phyloP scores from a whole-genome alignment of 2,797 vertebrate genomes.

The Pipistrellus kuhlii region DNA sequence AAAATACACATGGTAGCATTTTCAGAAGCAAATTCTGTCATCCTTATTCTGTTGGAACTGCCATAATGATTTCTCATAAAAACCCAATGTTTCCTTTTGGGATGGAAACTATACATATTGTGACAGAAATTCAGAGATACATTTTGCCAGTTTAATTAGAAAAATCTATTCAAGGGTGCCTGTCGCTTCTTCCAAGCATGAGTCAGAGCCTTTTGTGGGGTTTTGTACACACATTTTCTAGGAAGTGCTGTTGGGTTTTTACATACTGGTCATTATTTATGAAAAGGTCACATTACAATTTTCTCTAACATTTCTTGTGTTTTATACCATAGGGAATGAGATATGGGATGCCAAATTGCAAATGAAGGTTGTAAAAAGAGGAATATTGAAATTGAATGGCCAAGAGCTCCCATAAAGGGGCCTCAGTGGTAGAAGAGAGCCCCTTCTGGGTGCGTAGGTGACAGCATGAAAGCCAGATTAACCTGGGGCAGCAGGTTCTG shows the following conservation, averaged over 20 bases:
- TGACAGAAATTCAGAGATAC: slow-evolving; percentile 15
- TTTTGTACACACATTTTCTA: slow-evolving; percentile 58
- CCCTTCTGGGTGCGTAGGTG: neutral
- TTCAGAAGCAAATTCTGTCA: slow-evolving; percentile 57
- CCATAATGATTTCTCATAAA: slow-evolving; percentile 52
- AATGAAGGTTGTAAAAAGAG: slow-evolving; percentile 16
- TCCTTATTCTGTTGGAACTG: slow-evolving; percentile 15
- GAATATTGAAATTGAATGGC: slow-evolving; percentile 53
- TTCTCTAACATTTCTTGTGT: slow-evolving; percentile 45
- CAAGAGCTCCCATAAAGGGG: slow-evolving; percentile 10
- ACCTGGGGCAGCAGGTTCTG: neutral
- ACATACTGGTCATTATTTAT: slow-evolving; percentile 67
- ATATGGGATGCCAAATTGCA: slow-evolving; percentile 54
- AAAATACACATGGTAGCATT: slow-evolving; percentile 53
- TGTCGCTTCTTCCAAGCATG: slow-evolving; percentile 6
- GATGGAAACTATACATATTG: neutral
- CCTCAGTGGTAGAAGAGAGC: neutral
- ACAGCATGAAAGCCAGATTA: slow-evolving; percentile 24
- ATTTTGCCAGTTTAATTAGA: slow-evolving; percentile 56
- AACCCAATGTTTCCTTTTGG: slow-evolving; percentile 52
- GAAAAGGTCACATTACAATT: slow-evolving; percentile 74
- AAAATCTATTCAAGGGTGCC: slow-evolving; percentile 57
- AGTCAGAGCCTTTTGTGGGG: slow-evolving; percentile 60
- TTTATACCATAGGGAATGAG: slow-evolving; percentile 54
- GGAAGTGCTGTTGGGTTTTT: slow-evolving; percentile 49